phyloP scores from a whole-genome alignment of 2,888 invertebrate genomes.

The Pterostichus madidus region DNA sequence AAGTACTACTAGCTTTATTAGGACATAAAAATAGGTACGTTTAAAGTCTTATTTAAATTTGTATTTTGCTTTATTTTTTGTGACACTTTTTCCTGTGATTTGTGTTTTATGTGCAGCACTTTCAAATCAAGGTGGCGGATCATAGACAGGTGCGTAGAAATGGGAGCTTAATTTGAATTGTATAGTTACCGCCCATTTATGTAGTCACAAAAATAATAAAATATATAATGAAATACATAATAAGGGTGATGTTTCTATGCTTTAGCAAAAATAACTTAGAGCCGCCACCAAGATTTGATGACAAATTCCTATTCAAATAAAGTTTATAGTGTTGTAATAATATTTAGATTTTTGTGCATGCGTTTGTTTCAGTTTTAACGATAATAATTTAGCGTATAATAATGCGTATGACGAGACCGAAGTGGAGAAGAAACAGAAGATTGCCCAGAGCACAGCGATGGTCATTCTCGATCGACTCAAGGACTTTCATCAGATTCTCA shows the following conservation, averaged over 20 bases:
- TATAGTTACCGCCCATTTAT: background rate
- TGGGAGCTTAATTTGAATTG: conserved; percentile 4
- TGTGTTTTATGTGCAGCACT: conserved; percentile 53
- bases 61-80: conserved; percentile 10
- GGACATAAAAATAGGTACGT: conserved; percentile 78
- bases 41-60: background rate
- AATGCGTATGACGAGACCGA: conserved; percentile 77
- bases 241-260: conserved; percentile 30
- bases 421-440: conserved; percentile 80
- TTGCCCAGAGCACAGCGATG: conserved; percentile 82
- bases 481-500: conserved; percentile 84
- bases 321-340: conserved; percentile 1
- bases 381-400: conserved; percentile 70
- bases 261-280: conserved; percentile 32
- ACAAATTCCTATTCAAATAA: conserved; percentile 15
- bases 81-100: conserved; percentile 23
- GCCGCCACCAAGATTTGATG: conserved; percentile 49
- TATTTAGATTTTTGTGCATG: background rate
- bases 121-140: conserved; percentile 62
- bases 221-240: background rate
- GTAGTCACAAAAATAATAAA: background rate
- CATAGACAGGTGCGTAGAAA: conserved; percentile 61
- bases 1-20: conserved; percentile 87
- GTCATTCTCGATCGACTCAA: conserved; percentile 84
- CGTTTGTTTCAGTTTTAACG: conserved; percentile 60